Conservation (phyloP, 35 echinoderm and acorn worm species). For the Heliocidaris tuberculata region DNA sequence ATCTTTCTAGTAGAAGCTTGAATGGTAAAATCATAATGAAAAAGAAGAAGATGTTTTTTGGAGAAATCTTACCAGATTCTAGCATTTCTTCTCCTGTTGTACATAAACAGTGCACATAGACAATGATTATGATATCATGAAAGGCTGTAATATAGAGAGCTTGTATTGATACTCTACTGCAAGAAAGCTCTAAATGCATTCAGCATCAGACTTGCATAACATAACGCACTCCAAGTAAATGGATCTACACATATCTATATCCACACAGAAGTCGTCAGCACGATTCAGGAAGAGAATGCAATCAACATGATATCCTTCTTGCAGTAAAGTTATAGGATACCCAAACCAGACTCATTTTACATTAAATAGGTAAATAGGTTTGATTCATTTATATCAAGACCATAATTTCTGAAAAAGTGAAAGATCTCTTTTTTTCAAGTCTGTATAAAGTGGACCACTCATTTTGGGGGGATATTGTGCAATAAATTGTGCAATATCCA, state of each 20-base stretch:
- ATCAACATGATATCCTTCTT: not conserved
- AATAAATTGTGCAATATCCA: too few species aligned
- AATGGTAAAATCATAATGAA: slow-evolving; percentile 4
- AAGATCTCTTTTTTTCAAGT: too few species aligned
- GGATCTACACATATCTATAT: not conserved
- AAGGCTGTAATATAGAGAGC: not conserved
- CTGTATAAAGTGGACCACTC: too few species aligned
- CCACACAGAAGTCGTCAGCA: not conserved
- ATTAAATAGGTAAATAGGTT: too few species aligned
- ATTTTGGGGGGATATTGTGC: too few species aligned
- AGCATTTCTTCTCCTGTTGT: slow-evolving; percentile 19
- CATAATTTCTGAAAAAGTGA: too few species aligned
- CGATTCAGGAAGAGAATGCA: not conserved
- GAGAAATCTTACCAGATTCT: slow-evolving; percentile 27
- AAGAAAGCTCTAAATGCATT: not conserved
- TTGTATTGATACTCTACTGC: not conserved
- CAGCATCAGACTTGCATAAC: not conserved
- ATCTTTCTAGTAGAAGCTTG: not conserved
- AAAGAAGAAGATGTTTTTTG: not conserved
- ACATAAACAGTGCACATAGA: slow-evolving; percentile 27
- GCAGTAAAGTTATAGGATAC: not conserved
- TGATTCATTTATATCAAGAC: too few species aligned
- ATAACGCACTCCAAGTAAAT: not conserved
- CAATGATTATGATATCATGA: not conserved
- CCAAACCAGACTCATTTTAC: not conserved